Base-by-base conservation (phyloP, 2,113 vertebrate species). In the Dipodomys stephensi region DNA sequence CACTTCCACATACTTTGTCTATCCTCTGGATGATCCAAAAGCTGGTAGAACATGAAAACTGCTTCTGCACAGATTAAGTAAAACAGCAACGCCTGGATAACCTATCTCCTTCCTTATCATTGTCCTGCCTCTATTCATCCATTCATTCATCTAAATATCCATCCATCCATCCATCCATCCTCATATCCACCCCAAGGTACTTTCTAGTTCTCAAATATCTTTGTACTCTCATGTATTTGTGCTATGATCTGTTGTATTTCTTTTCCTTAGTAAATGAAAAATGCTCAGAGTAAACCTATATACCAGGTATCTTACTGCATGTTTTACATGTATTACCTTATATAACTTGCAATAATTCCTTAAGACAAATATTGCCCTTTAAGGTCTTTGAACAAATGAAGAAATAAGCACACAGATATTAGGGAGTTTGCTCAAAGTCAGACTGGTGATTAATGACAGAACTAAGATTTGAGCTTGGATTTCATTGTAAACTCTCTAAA, bases 241-340 rank as follows among this genome's bases (percentile, higher is more conserved):
- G 53, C 15, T 16, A 11, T 57, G 12, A 13, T 49, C 78, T 60
- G 35, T 9, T 79, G 62, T 32, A 27, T 28, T 90, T 28, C 35
- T 39, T 87, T 25, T 76, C 7, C 19, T 69, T 81, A 93, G 69
- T 10, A 86, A 79, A 32, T 64, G 57, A 82, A 90, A 93, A 78
- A 79, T 30, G 1, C 65, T 53, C 72, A 83, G 91, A 78, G 46
- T 95, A n/a, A 90, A 92, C 46, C n/a, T 44, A 80, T 28, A 11
- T 74, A 64, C 53, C 67, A 89, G 7, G 49, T 76, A 79, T 83
- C 22, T 92, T 90, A 39, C 4, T 69, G 83, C 6, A 32, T 69
- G 28, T 32, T 92, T 95, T 88, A 65, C 15, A 46, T 88, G 68
- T 57, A 76, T 60, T 83, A 89, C 83, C 39, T 88, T 62, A 44